These are phyloP conservation scores for Neomorphus geoffroyi DNA, from an alignment of 2,797 vertebrate genomes.

Conservation along the genomic window DNA sequence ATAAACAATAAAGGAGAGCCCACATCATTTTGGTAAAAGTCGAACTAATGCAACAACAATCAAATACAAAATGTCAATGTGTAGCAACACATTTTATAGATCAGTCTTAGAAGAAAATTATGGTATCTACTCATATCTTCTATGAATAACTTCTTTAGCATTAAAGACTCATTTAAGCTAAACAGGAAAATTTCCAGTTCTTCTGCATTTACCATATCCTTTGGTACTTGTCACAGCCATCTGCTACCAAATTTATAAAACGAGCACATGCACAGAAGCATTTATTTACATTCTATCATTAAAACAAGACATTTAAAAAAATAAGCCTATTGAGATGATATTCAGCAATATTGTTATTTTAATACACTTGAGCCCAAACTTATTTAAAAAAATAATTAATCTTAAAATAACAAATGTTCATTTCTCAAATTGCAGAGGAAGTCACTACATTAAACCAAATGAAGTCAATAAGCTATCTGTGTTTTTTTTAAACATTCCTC, in stretches of 20 bases:
- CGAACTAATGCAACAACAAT: not conserved
- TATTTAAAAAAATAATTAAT: not conserved
- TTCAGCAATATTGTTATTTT: not conserved
- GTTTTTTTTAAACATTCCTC: not conserved
- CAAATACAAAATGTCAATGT: not conserved
- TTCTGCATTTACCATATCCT: not conserved
- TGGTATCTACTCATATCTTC: rapidly evolving
- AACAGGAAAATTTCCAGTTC: not conserved
- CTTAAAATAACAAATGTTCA: not conserved
- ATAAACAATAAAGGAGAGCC: not conserved
- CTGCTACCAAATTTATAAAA: not conserved
- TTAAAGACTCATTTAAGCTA: not conserved
- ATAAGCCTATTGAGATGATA: not conserved
- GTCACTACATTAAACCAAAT: not conserved
- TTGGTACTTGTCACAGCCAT: not conserved
- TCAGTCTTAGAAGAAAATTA: not conserved
- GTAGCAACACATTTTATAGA: not conserved
- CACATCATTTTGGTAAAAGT: not conserved
- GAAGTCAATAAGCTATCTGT: not conserved
- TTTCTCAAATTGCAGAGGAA: not conserved
- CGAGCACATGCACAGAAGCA: not conserved
- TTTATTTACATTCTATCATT: not conserved
- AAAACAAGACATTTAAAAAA: not conserved
- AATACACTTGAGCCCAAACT: not conserved
- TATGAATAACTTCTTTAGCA: not conserved